These are phyloP conservation scores for Andricus quercusramuli DNA, from an alignment of 2,888 invertebrate species.

Conservation along the genomic window DNA sequence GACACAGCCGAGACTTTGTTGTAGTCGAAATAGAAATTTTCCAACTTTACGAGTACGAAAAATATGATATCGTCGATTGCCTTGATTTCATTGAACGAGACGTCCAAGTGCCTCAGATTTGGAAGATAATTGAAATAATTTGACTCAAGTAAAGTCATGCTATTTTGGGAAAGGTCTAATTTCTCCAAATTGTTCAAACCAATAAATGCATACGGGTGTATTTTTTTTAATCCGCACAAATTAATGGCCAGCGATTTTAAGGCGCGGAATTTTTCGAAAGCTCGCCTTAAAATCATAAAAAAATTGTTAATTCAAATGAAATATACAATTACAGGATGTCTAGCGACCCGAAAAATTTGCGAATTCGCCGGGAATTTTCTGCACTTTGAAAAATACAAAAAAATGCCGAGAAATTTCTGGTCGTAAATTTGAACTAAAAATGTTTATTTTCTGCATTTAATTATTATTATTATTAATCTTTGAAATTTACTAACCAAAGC, in stretches of 20 bases:
- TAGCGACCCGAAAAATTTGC: no score
- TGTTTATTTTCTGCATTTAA: no score
- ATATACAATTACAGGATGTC: no score
- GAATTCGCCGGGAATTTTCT: no score
- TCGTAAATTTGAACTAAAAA: no score
- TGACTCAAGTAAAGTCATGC: constrained; percentile 57
- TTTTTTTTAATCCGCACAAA: constrained; percentile 58
- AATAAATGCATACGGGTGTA: constrained; percentile 63
- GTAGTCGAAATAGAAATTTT: constrained; percentile 68
- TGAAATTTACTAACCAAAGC: no score
- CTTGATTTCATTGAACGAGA: constrained; percentile 68
- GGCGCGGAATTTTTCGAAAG: constrained; percentile 61
- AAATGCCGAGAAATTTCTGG: no score
- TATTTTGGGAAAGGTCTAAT: constrained; percentile 68
- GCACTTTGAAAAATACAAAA: no score
- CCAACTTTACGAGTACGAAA: constrained; percentile 59
- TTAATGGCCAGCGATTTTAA: constrained; percentile 63
- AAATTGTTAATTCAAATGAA: no score
- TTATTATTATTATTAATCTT: no score
- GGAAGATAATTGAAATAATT: constrained; percentile 62
- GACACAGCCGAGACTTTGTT: constrained; percentile 55
- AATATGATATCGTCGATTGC: constrained; percentile 62
- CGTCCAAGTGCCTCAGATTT: constrained; percentile 65
- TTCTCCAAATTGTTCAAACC: constrained; percentile 62
- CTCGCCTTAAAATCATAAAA: constrained; percentile 56